Base-by-base conservation (phyloP, 2,888 invertebrate species). In the Xylophagus ater region DNA sequence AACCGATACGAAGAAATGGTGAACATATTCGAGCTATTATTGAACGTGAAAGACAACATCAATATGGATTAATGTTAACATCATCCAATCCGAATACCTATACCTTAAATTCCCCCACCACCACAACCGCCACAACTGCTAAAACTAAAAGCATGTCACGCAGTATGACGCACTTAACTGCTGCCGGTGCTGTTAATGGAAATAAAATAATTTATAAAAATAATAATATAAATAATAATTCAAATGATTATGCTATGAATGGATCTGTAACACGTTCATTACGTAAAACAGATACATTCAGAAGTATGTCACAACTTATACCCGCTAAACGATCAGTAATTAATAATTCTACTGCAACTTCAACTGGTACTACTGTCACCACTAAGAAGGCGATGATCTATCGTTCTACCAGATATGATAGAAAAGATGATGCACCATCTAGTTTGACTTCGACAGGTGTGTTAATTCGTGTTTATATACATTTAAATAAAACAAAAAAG, bases 161-260 rank as follows among this genome's bases (percentile, higher is more conserved):
- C 64, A 78, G 78, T 69, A 78, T 79, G 78, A 76, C 76, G 63
- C 78, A 79, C 63, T 68, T 79, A 54, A 62, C 64, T 42, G 24
- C 32, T 29, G n/a, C n/a, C n/a, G n/a, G n/a, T n/a, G n/a, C n/a
- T n/a, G n/a, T n/a, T n/a, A n/a, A n/a, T n/a, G 53, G 52, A 34
- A 49, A 43, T 40, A 43, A 40, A 36, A 33, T 25, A 28, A 38
- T 29, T 37, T 33, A 47, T 39, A 46, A 47, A 41, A 42, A 36
- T 37, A 42, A 44, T 42, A 49, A 54, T 43, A 57, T 58, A 47
- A 59, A 58, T 46, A 56, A 55, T 47, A 57, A 56, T 34, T 56
- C 57, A 46, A 56, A 32, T 26, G n/a, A 4, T 26, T 10, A 26
- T 32, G 32, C 17, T 32, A 19, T 15, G 13, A n/a, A n/a, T n/a